A percentile compares a stretch with the other conserved stretches of the same genome.
phyloP scores from a whole-genome alignment of 2,888 invertebrate genomes.

The Dolichomitus sp. region DNA sequence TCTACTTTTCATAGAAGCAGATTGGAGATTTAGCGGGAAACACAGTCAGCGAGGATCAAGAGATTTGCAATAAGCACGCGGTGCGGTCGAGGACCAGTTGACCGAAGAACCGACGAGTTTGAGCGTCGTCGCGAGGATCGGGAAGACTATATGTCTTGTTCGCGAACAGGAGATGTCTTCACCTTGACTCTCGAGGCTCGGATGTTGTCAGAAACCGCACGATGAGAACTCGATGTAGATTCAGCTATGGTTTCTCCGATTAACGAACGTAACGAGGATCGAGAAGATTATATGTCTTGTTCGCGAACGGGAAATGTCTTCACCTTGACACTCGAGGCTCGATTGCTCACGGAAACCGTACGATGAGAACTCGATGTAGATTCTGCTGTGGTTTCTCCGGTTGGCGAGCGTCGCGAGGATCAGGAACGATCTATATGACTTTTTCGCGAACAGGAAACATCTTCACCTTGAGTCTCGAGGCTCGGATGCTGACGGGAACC shows the following conservation, averaged over 20 bases:
- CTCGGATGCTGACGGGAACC: too few relatives aligned
- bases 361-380: not conserved
- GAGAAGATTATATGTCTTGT: slow-evolving; percentile 42
- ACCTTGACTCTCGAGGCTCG: slow-evolving; percentile 70
- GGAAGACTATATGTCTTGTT: slow-evolving; percentile 44
- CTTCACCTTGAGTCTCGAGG: too few relatives aligned
- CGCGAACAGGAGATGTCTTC: slow-evolving; percentile 81
- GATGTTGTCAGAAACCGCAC: slow-evolving; percentile 77
- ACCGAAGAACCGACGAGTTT: slow-evolving; percentile 56
- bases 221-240: not conserved
- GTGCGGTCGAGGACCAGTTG: slow-evolving; percentile 33
- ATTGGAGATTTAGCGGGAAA: not conserved
- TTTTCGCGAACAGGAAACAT: too few relatives aligned
- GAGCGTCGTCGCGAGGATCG: slow-evolving; percentile 68
- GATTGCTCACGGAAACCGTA: slow-evolving; percentile 77
- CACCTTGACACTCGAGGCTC: slow-evolving; percentile 72
- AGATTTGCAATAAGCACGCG: slow-evolving; percentile 7
- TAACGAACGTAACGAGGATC: slow-evolving; percentile 57
- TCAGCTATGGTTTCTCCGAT: not conserved
- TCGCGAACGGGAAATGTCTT: slow-evolving; percentile 80
- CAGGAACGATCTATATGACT: slow-evolving; percentile 53
- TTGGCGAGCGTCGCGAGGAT: slow-evolving; percentile 55
- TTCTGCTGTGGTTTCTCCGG: not conserved
- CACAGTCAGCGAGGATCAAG: not conserved
- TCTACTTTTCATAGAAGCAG: not conserved